These are phyloP conservation scores for Cataglyphis altisquamis DNA, from an alignment of 2,888 invertebrate genomes.

Conservation along the genomic window DNA sequence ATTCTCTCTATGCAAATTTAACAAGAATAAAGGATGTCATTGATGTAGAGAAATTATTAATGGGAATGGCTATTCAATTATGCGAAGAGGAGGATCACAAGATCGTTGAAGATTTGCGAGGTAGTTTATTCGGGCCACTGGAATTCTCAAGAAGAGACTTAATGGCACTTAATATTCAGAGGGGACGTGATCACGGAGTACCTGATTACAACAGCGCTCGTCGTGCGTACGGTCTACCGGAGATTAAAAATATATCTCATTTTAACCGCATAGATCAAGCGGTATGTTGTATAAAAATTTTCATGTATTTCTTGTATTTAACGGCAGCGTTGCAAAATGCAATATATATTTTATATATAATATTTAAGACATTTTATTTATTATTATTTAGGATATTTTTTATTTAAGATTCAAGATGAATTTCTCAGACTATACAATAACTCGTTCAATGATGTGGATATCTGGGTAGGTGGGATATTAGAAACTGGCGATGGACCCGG, in stretches of 20 bases:
- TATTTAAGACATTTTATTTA: slow-evolving; percentile 50
- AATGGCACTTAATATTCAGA: slow-evolving; percentile 88
- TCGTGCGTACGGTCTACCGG: slow-evolving; percentile 85
- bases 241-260: slow-evolving; percentile 76
- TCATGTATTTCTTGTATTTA: background rate
- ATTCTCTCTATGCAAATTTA: slow-evolving; percentile 68
- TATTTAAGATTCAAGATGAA: slow-evolving; percentile 63
- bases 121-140: slow-evolving; percentile 87
- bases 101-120: slow-evolving; percentile 88
- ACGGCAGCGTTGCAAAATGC: background rate
- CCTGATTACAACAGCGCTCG: slow-evolving; percentile 89
- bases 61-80: slow-evolving; percentile 86
- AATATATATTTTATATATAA: background rate
- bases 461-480: slow-evolving; percentile 88
- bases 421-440: slow-evolving; percentile 83
- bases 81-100: slow-evolving; percentile 66
- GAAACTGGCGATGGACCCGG: slow-evolving; percentile 87
- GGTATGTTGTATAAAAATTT: slow-evolving; percentile 36
- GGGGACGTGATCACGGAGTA: slow-evolving; percentile 88
- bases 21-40: slow-evolving; percentile 74
- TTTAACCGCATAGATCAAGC: slow-evolving; percentile 71
- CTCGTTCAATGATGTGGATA: slow-evolving; percentile 86
- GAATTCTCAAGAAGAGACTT: slow-evolving; percentile 88
- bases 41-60: slow-evolving; percentile 87
- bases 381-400: background rate